Conservation (phyloP, 2,797 vertebrate species). For the Molothrus ater region DNA sequence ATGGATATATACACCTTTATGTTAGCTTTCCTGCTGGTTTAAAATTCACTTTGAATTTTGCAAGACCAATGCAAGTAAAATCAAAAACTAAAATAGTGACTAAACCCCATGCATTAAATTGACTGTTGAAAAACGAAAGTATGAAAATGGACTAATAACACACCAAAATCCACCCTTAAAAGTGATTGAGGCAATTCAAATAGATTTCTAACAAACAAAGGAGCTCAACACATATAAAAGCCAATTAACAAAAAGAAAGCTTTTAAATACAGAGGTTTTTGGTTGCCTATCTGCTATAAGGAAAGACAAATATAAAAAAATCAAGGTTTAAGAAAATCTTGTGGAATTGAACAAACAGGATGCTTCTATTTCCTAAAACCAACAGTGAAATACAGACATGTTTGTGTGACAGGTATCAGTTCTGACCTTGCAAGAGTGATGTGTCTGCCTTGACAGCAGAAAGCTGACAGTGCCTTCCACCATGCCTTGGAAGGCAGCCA, state of each 20-base stretch:
- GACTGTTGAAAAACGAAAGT: not conserved
- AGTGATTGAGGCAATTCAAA: not conserved
- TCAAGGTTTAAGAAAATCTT: not conserved
- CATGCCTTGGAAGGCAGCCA: not conserved
- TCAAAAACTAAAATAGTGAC: not conserved
- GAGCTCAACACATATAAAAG: not conserved
- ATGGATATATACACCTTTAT: not conserved
- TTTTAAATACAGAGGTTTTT: not conserved
- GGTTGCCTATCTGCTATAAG: not conserved
- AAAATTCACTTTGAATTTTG: not conserved
- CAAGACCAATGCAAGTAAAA: not conserved
- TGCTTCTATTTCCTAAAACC: not conserved
- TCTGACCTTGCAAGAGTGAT: not conserved
- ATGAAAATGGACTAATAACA: not conserved
- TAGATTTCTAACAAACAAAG: not conserved
- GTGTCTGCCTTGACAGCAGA: not conserved
- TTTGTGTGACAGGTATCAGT: not conserved
- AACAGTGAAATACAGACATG: not conserved
- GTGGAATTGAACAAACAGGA: not conserved
- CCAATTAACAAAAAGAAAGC: not conserved
- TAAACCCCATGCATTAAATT: not conserved
- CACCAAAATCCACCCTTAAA: not conserved
- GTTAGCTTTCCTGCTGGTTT: not conserved
- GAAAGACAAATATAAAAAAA: not conserved
- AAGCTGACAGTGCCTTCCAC: not conserved